phyloP scores from a whole-genome alignment of 2,888 invertebrate species.

The Ophion ellenae region DNA sequence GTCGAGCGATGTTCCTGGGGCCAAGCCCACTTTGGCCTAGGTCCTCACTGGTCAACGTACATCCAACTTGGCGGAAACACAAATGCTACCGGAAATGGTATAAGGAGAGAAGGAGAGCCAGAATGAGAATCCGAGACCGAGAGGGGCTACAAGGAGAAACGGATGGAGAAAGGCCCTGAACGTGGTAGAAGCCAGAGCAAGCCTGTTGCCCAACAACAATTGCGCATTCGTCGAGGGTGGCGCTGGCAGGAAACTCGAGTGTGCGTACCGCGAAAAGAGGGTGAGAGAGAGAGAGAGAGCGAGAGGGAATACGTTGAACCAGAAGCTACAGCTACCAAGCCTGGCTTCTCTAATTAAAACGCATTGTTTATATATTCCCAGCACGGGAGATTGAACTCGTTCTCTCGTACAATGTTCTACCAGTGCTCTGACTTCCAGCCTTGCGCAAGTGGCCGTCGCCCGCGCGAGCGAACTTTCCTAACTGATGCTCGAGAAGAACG shows the following conservation, averaged over 20 bases:
- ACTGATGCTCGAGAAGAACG: conserved; percentile 39
- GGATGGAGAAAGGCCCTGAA: conserved; percentile 26
- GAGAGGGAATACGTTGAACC: conserved; percentile 40
- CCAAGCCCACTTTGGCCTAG: conserved; percentile 31
- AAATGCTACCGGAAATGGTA: conserved; percentile 63
- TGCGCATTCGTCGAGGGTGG: conserved; percentile 74
- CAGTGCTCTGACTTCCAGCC: conserved; percentile 47
- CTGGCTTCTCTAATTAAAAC: conserved; percentile 80
- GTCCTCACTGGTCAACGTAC: conserved; percentile 43
- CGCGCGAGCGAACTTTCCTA: conserved; percentile 56
- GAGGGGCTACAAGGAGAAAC: conserved; percentile 22
- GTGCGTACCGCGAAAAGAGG: conserved; percentile 16
- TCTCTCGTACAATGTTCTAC: conserved; percentile 36
- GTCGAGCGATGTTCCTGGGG: conserved; percentile 54
- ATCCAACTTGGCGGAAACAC: conserved; percentile 56
- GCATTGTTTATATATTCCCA: conserved; percentile 81
- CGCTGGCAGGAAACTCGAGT: conserved; percentile 29
- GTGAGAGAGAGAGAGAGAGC: conserved; percentile 8
- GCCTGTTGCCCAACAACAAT: conserved; percentile 69
- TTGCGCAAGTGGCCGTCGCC: conserved; percentile 46
- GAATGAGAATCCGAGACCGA: conserved; percentile 7
- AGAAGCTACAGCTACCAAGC: conserved; percentile 63
- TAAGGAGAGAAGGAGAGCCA: conserved; percentile 32
- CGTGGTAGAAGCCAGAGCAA: conserved; percentile 49
- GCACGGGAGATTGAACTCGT: conserved; percentile 71